phyloP scores from a whole-genome alignment of 2,888 invertebrate genomes.

The Deilephila porcellus region DNA sequence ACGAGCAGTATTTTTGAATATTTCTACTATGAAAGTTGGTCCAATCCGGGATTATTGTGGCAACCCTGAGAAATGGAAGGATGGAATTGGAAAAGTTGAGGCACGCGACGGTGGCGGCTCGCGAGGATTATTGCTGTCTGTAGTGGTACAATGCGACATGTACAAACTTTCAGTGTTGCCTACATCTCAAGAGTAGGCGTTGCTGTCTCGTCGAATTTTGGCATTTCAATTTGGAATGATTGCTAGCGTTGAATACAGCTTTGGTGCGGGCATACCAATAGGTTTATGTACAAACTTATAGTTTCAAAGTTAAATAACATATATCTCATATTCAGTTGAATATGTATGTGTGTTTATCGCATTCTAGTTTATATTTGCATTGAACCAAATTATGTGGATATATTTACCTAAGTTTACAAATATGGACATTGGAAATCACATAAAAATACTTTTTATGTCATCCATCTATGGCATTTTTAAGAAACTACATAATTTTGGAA shows the following conservation, averaged over 20 bases:
- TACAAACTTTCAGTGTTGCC: slow-evolving; percentile 51
- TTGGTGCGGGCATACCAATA: not conserved
- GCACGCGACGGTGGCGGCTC: slow-evolving; percentile 50
- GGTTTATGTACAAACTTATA: not conserved
- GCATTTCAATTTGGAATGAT: slow-evolving; percentile 28
- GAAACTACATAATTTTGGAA: no score
- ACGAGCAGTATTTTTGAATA: slow-evolving; percentile 31
- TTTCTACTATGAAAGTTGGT: slow-evolving; percentile 57
- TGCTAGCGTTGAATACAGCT: slow-evolving; percentile 8
- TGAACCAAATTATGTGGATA: no score
- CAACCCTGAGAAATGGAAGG: slow-evolving; percentile 68
- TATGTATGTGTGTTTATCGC: no score
- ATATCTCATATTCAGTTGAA: not conserved
- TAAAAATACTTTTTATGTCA: no score
- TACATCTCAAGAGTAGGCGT: slow-evolving; percentile 33
- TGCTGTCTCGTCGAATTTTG: slow-evolving; percentile 25
- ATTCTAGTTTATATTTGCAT: no score
- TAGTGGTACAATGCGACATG: slow-evolving; percentile 63
- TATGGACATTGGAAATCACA: no score
- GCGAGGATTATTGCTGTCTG: slow-evolving; percentile 65
- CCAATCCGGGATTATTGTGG: slow-evolving; percentile 65
- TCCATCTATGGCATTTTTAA: no score
- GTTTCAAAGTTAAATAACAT: not conserved
- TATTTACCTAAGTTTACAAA: no score
- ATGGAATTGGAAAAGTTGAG: slow-evolving; percentile 77